Evolutionary conservation across 2,113 vertebrate genomes (phyloP).

Genomic region (Eonycteris spelaea): DNA sequence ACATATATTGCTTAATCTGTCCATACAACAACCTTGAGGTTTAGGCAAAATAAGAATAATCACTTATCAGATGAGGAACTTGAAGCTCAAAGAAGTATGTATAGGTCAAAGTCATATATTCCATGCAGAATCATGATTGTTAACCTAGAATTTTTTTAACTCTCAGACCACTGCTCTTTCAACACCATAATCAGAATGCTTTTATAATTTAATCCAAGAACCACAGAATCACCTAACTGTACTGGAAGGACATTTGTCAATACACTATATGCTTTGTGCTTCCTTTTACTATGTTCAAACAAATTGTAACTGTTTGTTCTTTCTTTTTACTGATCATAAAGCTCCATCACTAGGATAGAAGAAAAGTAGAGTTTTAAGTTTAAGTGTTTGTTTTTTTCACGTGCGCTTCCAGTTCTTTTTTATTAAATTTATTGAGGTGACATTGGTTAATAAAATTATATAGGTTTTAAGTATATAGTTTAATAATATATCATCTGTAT

Average conservation of each 20-base stretch:
- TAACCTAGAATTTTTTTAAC: neutral
- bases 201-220: neutral
- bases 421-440: too few relatives aligned
- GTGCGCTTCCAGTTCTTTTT: too few relatives aligned
- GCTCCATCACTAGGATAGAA: neutral
- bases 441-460: too few relatives aligned
- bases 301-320: neutral
- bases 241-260: neutral
- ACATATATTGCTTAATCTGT: neutral
- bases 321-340: neutral
- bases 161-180: neutral
- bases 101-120: neutral
- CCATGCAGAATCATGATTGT: neutral
- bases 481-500: too few relatives aligned
- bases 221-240: neutral
- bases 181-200: neutral
- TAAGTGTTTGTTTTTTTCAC: constrained; percentile 13
- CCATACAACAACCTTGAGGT: neutral
- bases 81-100: neutral
- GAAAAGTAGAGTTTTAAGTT: neutral
- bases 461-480: too few relatives aligned
- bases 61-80: neutral
- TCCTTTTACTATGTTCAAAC: neutral
- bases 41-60: neutral
- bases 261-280: neutral